Conservation (phyloP, 2,888 invertebrate species). For the Girardia tigrina region DNA sequence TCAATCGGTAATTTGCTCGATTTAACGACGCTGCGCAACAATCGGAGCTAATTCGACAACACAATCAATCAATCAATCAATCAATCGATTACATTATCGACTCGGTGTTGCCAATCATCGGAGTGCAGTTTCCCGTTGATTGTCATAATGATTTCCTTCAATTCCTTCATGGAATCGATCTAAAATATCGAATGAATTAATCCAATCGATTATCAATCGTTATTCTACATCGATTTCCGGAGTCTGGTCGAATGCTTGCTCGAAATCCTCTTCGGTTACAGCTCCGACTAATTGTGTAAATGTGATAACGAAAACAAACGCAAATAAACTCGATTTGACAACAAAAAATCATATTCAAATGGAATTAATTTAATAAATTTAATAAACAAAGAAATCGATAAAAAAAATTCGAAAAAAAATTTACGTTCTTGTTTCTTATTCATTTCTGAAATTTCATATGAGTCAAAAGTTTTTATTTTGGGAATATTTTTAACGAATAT, state of each 20-base stretch:
- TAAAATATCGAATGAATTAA: neutral
- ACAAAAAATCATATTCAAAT: too few relatives aligned
- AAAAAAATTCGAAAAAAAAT: neutral
- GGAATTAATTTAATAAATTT: too few relatives aligned
- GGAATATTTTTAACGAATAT: too few relatives aligned
- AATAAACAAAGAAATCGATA: neutral
- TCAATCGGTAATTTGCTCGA: too few relatives aligned
- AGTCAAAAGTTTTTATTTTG: too few relatives aligned
- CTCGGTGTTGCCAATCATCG: slow-evolving; percentile 9
- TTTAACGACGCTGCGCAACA: too few relatives aligned
- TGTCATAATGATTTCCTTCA: neutral
- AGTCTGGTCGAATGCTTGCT: slow-evolving; percentile 68
- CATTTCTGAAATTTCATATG: neutral
- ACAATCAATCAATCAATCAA: too few relatives aligned
- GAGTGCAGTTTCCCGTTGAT: neutral
- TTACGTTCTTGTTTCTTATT: slow-evolving; percentile 11
- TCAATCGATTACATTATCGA: slow-evolving; percentile 16
- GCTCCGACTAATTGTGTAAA: slow-evolving; percentile 74
- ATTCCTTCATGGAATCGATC: neutral
- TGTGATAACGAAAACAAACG: too few relatives aligned
- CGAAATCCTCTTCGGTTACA: slow-evolving; percentile 73
- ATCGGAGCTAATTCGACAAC: too few relatives aligned
- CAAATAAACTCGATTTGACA: too few relatives aligned
- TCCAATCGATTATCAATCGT: neutral
- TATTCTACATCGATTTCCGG: slow-evolving; percentile 56